Base-by-base conservation (phyloP, 2,797 vertebrate genomes). In the Petrocephalus sullivani region DNA sequence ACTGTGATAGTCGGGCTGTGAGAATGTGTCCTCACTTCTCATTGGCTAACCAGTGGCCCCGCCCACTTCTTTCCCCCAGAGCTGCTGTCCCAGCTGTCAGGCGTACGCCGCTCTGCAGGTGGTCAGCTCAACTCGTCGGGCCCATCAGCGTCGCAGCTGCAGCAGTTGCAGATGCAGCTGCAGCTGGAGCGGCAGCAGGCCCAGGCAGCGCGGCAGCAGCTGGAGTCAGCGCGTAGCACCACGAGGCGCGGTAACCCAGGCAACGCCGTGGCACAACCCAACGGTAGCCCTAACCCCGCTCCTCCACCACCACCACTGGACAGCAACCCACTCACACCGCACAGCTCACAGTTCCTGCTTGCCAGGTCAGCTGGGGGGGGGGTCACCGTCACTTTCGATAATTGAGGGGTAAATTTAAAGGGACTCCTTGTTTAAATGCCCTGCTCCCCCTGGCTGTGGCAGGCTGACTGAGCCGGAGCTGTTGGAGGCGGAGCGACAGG, bases 101-200 rank as follows among this genome's bases (percentile, higher is more conserved):
- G 98, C 2, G 98, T 99, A 92, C 96, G 98, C 49, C 98, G 98
- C 90, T 98, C 98, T 0, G 97, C 98, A 28, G 98, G 98, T 91
- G 98, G 98, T 88, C 98, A 99, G 92, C 97, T 99, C 84, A 99
- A 98, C 93, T 99, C 98, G 14, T 97, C 98, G 2, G 98, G 98
- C 91, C 98, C 98, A 61, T 99, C 98, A 1, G 98, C 98, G 88
- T 99, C 98, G 53, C 98, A 99, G 92, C 96, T 99, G 92, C 98
- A 99, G 93, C 98, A 99, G 93, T 95, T 99, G 93, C 98, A 99
- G 95, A 99, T 99, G 98, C 98, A 99, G 91, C 96, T 99, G 95
- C 98, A 99, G 96, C 91, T 99, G 88, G 98, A 99, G 91, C 93
- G 98, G 85, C 98, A 99, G 88, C 98, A 99, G 86, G 98, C 98